These are phyloP conservation scores for Malurus cyaneus DNA, from an alignment of 2,113 vertebrate genomes.

Conservation along the genomic window DNA sequence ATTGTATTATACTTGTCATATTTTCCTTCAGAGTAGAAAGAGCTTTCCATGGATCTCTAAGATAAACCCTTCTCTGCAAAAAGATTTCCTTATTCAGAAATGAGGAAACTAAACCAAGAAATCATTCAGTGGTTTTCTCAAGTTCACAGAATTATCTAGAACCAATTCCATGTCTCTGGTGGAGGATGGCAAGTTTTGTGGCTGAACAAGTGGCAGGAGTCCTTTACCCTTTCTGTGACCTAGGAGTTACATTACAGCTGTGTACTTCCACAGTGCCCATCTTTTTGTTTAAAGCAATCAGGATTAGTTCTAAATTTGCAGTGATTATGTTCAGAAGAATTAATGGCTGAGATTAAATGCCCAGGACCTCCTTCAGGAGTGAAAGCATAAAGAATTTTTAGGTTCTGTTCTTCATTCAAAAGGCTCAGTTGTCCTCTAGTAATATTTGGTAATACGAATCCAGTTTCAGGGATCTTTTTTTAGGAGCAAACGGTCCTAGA, in stretches of 20 bases:
- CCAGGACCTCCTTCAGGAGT: not conserved
- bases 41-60: not conserved
- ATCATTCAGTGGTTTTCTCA: not conserved
- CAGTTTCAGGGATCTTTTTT: not conserved
- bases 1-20: not conserved
- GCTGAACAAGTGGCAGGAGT: not conserved
- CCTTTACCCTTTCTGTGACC: not conserved
- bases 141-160: not conserved
- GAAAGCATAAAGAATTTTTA: not conserved
- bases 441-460: not conserved
- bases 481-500: not conserved
- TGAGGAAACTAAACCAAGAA: slow-evolving; percentile 2
- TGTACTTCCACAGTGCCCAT: not conserved
- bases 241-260: not conserved
- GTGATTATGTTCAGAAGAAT: not conserved
- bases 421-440: not conserved
- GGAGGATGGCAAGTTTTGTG: not conserved
- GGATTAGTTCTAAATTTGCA: not conserved
- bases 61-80: not conserved
- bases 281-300: not conserved
- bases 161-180: not conserved
- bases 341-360: not conserved
- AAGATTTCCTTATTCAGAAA: slow-evolving; percentile 8
- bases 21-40: not conserved
- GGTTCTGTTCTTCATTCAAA: not conserved